Conservation (phyloP, 2,888 invertebrate genomes). For the Trachelus tabidus region DNA sequence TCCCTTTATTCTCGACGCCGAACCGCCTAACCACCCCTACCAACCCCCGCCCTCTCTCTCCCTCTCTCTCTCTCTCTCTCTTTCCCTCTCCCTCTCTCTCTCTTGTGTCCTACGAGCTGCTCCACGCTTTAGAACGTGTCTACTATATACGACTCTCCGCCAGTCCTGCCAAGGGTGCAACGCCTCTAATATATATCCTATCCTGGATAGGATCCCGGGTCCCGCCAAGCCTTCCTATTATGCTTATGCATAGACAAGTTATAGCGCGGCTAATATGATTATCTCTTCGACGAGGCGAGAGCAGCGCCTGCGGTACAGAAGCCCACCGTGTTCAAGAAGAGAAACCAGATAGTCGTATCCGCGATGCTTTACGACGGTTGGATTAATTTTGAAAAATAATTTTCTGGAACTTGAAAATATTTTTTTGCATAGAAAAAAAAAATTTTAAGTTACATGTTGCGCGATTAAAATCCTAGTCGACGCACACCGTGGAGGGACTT, state of each 20-base stretch:
- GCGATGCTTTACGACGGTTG: not conserved
- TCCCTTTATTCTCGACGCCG: not conserved
- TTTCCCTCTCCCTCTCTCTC: too few species aligned
- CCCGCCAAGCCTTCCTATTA: slow-evolving; percentile 50
- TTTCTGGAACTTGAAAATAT: too few species aligned
- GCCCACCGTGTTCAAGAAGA: not conserved
- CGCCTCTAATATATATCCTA: slow-evolving; percentile 54
- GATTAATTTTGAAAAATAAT: not conserved
- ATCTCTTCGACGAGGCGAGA: slow-evolving; percentile 57
- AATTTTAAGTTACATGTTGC: accelerated
- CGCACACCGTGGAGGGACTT: not conserved
- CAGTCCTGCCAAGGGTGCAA: slow-evolving; percentile 26
- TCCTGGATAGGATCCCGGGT: slow-evolving; percentile 58
- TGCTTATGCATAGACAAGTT: slow-evolving; percentile 65
- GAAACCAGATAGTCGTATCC: not conserved
- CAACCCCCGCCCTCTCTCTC: too few species aligned
- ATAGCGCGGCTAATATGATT: slow-evolving; percentile 63
- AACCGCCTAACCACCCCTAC: not conserved
- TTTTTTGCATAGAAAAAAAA: too few species aligned
- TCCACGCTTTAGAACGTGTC: not conserved
- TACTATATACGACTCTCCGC: not conserved
- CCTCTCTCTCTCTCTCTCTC: too few species aligned
- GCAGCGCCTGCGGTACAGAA: not conserved
- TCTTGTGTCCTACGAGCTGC: not conserved
- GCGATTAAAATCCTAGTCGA: not conserved